Base-by-base conservation (phyloP, 2,797 vertebrate species). In the Coregonus ussuriensis region DNA sequence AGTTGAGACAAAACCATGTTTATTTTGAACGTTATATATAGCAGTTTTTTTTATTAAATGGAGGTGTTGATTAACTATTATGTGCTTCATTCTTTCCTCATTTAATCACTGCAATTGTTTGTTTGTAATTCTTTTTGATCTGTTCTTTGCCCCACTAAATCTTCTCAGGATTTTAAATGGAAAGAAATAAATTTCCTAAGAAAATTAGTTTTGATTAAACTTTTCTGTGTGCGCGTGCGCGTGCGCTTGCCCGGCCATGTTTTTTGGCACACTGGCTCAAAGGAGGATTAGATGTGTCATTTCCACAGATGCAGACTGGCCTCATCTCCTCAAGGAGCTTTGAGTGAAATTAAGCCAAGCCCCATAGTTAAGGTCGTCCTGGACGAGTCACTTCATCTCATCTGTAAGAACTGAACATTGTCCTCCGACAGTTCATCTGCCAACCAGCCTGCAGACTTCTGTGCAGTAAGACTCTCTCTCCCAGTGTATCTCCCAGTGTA, bases 381-480 rank as follows among this genome's bases (percentile, higher is more conserved):
- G 70, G 63, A 69, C 71, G 74, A 73, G 63, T 72, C 77, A 59
- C 76, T 71, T 75, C 13, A 25, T 7, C 52, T 81, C 77, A 71
- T 79, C 72, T 56, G 59, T 75, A 31, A 6, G 33, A 33, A n/a
- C 16, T 18, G 25, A 33, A 6, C 47, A 14, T 3, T 15, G 71
- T 67, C 15, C 65, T 1, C 29, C 2, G 14, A 14, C 21, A 18
- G 72, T 41, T 76, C 56, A 80, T 69, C 78, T 79, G 63, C 69
- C 78, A 62, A 74, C 82, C 80, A 80, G 73, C 79, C 77, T n/a
- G 76, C 75, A 81, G 84, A 75, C 29, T 37, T 37, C 35, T 37
- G 35, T 6, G 35, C 35, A 56, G 71, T 7, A 16, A 16, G 35
- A 71, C 77, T 59, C 75, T 79, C n/a, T 51, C 73, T 73, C 65